phyloP scores from a whole-genome alignment of 2,113 vertebrate species.

The Scophthalmus maximus region DNA sequence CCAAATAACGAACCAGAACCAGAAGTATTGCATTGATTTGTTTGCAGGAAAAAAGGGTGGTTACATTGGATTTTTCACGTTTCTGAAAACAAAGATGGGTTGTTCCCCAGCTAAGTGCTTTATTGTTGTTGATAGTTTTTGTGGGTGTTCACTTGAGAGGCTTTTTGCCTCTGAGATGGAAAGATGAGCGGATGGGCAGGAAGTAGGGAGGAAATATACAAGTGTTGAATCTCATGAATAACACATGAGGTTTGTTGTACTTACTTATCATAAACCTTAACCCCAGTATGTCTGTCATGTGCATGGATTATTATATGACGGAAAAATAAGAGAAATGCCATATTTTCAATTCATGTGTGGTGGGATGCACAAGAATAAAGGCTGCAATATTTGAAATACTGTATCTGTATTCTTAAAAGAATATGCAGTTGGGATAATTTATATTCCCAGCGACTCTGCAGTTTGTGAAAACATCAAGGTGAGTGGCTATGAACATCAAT shows the following conservation, averaged over 20 bases:
- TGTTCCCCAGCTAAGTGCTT: conserved; percentile 75
- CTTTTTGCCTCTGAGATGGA: conserved; percentile 79
- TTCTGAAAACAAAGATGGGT: conserved; percentile 69
- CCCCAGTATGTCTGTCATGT: conserved; percentile 13
- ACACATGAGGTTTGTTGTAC: conserved; percentile 69
- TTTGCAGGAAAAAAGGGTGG: conserved; percentile 59
- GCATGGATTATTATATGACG: conserved; percentile 6
- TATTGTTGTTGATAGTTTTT: conserved; percentile 62
- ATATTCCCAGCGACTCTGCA: background rate
- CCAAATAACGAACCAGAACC: conserved; percentile 15
- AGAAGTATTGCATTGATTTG: conserved; percentile 56
- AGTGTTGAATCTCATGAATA: conserved; percentile 80
- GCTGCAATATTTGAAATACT: background rate
- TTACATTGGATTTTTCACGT: conserved; percentile 77
- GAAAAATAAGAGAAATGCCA: background rate
- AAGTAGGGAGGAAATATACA: conserved; percentile 64
- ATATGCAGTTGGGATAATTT: background rate
- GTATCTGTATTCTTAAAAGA: background rate
- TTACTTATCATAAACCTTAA: conserved; percentile 62
- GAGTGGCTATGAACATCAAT: background rate
- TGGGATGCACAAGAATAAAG: background rate
- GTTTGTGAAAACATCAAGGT: conserved; percentile 2
- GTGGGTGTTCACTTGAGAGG: conserved; percentile 73
- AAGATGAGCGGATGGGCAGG: conserved; percentile 70
- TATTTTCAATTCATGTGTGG: background rate